Base-by-base conservation (phyloP, 1,140 invertebrate species). In the Drosophila biarmipes region DNA sequence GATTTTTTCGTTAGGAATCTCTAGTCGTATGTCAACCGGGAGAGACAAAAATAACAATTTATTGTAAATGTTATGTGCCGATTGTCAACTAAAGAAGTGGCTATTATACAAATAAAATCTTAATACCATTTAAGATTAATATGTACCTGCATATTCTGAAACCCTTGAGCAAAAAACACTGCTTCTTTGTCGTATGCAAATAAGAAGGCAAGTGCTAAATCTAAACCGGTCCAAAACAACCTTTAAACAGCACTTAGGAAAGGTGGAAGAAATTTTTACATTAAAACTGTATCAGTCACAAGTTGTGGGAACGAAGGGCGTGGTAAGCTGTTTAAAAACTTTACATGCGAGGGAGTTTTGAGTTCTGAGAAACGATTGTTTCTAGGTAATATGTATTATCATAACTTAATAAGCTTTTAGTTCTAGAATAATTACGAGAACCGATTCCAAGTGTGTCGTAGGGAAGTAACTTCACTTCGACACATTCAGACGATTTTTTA, bases 11-110 rank as follows among this genome's bases (percentile, higher is more conserved):
- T 31, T 21, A 37, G 45, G 48, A 38, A 69, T 56, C 35, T 31
- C 21, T 31, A 29, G 17, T 5, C 40, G 17, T 17, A 24, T 21
- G 12, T 52, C 8, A 31, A 43, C 24, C 45, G 48, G 45, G 17
- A 61, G 59, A 56, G 53, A 59, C 37, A 71, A 58, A 38, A 52
- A 66, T n/a, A n/a, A n/a, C n/a, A n/a, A n/a, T n/a, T n/a, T n/a
- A n/a, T n/a, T n/a, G n/a, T n/a, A n/a, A n/a, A n/a, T n/a, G n/a
- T n/a, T n/a, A n/a, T n/a, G n/a, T n/a, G n/a, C n/a, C n/a, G n/a
- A n/a, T n/a, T n/a, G n/a, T n/a, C n/a, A n/a, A n/a, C n/a, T n/a
- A n/a, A n/a, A n/a, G n/a, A n/a, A n/a, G n/a, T n/a, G n/a, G n/a
- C n/a, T n/a, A n/a, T n/a, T n/a, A n/a, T n/a, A n/a, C n/a, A n/a